A percentile compares a stretch with the other conserved stretches of the same genome.
Conservation (phyloP, 2,113 vertebrate genomes). For the Hiodon tergisus region DNA sequence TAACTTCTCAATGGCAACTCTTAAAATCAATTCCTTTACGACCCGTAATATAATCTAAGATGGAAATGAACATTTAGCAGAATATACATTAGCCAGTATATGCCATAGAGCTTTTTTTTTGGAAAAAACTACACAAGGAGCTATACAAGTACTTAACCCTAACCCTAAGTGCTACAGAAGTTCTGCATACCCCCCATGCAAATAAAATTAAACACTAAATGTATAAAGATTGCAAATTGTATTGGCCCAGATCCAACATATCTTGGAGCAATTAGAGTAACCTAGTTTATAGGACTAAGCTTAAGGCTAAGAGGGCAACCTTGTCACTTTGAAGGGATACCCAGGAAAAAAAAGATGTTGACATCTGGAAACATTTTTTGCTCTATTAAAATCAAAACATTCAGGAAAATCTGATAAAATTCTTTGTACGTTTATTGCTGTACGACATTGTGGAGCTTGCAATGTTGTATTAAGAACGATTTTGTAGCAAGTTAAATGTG, state of each 20-base stretch:
- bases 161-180: no score
- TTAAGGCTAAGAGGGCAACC: neutral
- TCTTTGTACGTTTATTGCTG: neutral
- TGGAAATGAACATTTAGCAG: no score
- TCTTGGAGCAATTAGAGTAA: conserved; percentile 26
- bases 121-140: no score
- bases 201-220: neutral
- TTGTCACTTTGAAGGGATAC: conserved; percentile 20
- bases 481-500: neutral
- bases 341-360: conserved; percentile 21
- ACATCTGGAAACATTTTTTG: conserved; percentile 59
- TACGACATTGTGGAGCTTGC: neutral
- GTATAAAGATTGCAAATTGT: conserved; percentile 28
- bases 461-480: neutral
- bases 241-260: conserved; percentile 19
- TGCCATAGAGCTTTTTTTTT: no score
- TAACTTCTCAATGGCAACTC: neutral
- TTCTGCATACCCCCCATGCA: no score
- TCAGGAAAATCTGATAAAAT: conserved; percentile 14
- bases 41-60: no score
- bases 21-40: neutral
- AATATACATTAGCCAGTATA: no score
- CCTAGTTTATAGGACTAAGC: conserved; percentile 23
- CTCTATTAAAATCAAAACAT: conserved; percentile 42
- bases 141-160: no score